phyloP scores from a whole-genome alignment of 2,888 invertebrate genomes.

The Drosophila cracens region DNA sequence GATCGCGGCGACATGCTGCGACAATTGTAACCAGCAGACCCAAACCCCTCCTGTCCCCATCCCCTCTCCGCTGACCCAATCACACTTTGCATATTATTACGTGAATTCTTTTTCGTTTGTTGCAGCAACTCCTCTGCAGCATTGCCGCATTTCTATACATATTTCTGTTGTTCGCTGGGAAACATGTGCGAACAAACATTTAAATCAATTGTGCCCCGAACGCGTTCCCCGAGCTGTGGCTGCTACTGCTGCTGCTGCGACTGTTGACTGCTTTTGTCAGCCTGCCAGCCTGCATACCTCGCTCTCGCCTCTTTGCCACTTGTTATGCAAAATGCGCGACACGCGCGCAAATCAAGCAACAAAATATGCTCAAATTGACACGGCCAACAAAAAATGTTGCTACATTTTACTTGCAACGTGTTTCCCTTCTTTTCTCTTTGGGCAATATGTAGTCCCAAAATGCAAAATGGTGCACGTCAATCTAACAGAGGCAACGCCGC shows the following conservation, averaged over 20 bases:
- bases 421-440: not conserved
- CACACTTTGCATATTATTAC: slow-evolving; percentile 74
- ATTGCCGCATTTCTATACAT: slow-evolving; percentile 15
- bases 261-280: slow-evolving; percentile 9
- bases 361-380: slow-evolving; percentile 59
- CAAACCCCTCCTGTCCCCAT: not conserved
- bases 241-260: not conserved
- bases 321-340: slow-evolving; percentile 75
- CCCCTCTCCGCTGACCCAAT: slow-evolving; percentile 3
- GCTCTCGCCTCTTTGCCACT: slow-evolving; percentile 43
- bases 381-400: slow-evolving; percentile 35
- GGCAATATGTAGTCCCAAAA: slow-evolving; percentile 12
- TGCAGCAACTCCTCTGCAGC: slow-evolving; percentile 33
- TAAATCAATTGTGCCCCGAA: slow-evolving; percentile 73
- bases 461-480: slow-evolving; percentile 22
- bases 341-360: slow-evolving; percentile 72
- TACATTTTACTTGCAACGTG: slow-evolving; percentile 14
- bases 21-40: slow-evolving; percentile 60
- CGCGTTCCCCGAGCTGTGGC: slow-evolving; percentile 26
- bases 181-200: slow-evolving; percentile 79
- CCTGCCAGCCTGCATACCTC: not conserved
- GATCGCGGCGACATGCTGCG: slow-evolving; percentile 67
- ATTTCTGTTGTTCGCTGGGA: slow-evolving; percentile 27
- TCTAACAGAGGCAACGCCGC: not conserved
- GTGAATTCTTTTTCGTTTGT: slow-evolving; percentile 56